phyloP scores from a whole-genome alignment of 2,113 vertebrate genomes.

The Phaetusa simplex region DNA sequence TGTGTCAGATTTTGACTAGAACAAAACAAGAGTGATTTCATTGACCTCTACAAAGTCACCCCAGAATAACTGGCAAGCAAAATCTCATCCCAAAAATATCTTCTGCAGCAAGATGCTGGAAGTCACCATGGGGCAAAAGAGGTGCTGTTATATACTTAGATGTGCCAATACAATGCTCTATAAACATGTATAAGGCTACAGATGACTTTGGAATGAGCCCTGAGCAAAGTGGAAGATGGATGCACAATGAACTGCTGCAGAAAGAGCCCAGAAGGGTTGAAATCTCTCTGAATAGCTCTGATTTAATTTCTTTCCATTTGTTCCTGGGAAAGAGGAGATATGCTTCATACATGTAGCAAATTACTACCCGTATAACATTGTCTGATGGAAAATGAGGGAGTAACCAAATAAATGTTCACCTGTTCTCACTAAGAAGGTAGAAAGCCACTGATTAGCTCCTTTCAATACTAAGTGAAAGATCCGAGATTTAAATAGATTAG shows the following conservation, averaged over 20 bases:
- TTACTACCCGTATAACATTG: background rate
- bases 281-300: background rate
- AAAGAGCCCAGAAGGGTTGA: background rate
- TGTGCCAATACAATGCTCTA: background rate
- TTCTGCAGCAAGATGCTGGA: background rate
- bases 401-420: background rate
- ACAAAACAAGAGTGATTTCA: background rate
- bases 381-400: background rate
- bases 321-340: background rate
- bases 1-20: background rate
- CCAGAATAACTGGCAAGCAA: background rate
- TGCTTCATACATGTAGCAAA: background rate
- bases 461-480: background rate
- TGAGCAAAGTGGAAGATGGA: background rate
- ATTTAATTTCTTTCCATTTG: background rate
- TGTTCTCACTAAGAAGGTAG: background rate
- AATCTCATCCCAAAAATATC: background rate
- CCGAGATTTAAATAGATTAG: background rate
- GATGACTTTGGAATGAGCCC: constrained; percentile 22
- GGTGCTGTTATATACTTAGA: background rate
- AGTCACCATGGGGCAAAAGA: background rate
- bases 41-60: constrained; percentile 35
- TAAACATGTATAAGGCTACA: background rate
- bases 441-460: background rate
- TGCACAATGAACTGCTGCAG: background rate